Evolutionary conservation across 2,113 vertebrate genomes (phyloP), one percentile per base, ranked within the genome.

Genomic region (Clarias batrachus): DNA sequence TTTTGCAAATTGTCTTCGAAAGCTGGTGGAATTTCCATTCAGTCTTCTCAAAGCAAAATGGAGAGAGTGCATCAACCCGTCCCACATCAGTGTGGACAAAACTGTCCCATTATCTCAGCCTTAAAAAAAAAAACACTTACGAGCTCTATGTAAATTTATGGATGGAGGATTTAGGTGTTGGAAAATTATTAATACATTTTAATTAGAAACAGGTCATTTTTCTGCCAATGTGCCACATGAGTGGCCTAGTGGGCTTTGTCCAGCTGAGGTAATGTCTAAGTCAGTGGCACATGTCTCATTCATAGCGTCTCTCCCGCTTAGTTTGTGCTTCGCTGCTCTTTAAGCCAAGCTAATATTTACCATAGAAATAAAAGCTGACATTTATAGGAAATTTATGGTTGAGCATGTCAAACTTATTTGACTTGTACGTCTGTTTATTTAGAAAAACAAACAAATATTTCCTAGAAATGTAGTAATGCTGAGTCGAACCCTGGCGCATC

Each of bases 1-100:
- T 87, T 87, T 82, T 85, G 93, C 84, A 92, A 91, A 94, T 88
- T 92, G 87, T 86, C 82, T 89, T 83, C 63, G 59, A 84, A 89
- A 84, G 82, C 89, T 86, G 83, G 66, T 90, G 90, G 87, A 93
- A 89, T 91, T 93, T 94, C 91, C 91, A 93, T 90, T 91, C 86
- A 91, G 87, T 91, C 65, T 60, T 81, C 76, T 86, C 33, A 87
- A 41, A 88, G 87, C 82, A 68, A 54, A 88, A 89, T 82, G 65
- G 81, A 52, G 76, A 81, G 77, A 73, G 89, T 60, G 82, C 84
- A 86, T 90, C 82, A 87, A 77, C 10, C 25, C 25, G 14, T 59
- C 70, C 84, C 56, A 78, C 73, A 71, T 86, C 27, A 21, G 57
- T 60, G 25, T 62, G 68, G 70, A 78, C 78, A 23, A 57, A 85